phyloP scores from a whole-genome alignment of 2,113 vertebrate species.

The Holacanthus passer region DNA sequence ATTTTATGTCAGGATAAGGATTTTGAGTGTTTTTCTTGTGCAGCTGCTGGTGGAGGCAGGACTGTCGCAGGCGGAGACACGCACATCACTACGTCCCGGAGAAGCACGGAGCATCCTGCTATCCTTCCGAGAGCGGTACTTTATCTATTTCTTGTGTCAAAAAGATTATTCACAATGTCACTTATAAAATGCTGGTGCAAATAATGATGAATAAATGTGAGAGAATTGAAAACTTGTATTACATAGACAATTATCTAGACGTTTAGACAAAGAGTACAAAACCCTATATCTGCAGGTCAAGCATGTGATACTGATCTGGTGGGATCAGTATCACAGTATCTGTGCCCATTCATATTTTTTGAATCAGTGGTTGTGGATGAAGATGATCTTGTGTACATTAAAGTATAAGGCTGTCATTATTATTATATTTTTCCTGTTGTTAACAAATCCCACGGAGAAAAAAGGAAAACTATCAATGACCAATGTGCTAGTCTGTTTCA shows the following conservation, averaged over 20 bases:
- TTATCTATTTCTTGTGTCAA: slow-evolving; percentile 13
- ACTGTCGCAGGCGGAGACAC: slow-evolving; percentile 85
- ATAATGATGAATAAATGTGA: not conserved
- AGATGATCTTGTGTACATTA: not conserved
- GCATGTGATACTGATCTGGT: not conserved
- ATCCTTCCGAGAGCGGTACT: slow-evolving; percentile 89
- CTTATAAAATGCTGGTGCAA: too few relatives aligned
- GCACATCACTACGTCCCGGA: slow-evolving; percentile 82
- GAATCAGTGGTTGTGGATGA: not conserved
- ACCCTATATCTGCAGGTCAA: not conserved
- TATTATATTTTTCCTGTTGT: not conserved
- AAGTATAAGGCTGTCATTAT: not conserved
- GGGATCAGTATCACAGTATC: too few relatives aligned
- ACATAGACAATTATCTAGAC: too few relatives aligned
- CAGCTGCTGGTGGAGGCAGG: slow-evolving; percentile 91
- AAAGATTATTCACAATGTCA: not conserved
- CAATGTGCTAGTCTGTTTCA: not conserved
- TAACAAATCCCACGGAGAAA: not conserved
- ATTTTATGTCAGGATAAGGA: too few relatives aligned
- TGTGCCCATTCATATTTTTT: not conserved
- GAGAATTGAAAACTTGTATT: too few relatives aligned
- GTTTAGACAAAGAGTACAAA: not conserved
- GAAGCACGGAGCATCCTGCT: slow-evolving; percentile 84
- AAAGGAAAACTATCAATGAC: too few relatives aligned
- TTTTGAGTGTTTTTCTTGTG: slow-evolving; percentile 9